Evolutionary conservation across 2,888 invertebrate genomes (phyloP).

Genomic region (Caenorhabditis imperialis): DNA sequence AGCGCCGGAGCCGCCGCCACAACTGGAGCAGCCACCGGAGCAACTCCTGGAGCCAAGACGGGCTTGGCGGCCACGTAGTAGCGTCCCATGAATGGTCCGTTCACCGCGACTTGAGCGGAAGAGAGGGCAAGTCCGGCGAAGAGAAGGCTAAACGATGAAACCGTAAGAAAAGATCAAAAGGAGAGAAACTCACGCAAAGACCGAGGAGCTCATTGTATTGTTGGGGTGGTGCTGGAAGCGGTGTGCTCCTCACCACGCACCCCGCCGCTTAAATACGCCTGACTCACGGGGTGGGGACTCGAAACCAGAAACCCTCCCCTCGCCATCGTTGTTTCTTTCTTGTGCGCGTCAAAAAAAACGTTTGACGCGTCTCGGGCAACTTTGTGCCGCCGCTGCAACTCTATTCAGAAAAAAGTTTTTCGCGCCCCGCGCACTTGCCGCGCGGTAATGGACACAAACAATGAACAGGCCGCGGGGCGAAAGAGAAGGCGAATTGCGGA

Average conservation of each 20-base stretch:
- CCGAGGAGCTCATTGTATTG: slow-evolving; percentile 42
- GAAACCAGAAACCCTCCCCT: slow-evolving; percentile 31
- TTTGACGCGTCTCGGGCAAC: slow-evolving; percentile 33
- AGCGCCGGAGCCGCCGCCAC: slow-evolving; percentile 44
- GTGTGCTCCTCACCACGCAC: slow-evolving; percentile 10
- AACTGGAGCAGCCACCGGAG: slow-evolving; percentile 54
- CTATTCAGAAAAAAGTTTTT: slow-evolving; percentile 44
- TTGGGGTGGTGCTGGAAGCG: slow-evolving; percentile 1
- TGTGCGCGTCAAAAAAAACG: slow-evolving; percentile 19
- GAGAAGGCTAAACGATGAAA: slow-evolving; percentile 45
- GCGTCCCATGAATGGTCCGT: slow-evolving; percentile 63
- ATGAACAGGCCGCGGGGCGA: slow-evolving; percentile 11
- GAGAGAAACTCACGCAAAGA: slow-evolving; percentile 38
- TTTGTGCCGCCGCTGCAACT: slow-evolving; percentile 16
- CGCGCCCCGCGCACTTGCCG: slow-evolving; percentile 12
- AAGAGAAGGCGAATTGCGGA: slow-evolving; percentile 19
- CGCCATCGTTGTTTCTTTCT: slow-evolving; percentile 43
- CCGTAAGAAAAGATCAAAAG: neutral
- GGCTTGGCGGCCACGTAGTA: slow-evolving; percentile 65
- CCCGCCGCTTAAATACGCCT: slow-evolving; percentile 20
- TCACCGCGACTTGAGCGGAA: slow-evolving; percentile 59
- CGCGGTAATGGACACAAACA: slow-evolving; percentile 45
- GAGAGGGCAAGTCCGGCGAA: slow-evolving; percentile 58
- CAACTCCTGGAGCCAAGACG: slow-evolving; percentile 58
- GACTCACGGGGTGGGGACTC: slow-evolving; percentile 6